A percentile compares a stretch with the other conserved stretches of the same genome.
phyloP scores from a whole-genome alignment of 2,113 vertebrate genomes.

The Elaphurus davidianus region DNA sequence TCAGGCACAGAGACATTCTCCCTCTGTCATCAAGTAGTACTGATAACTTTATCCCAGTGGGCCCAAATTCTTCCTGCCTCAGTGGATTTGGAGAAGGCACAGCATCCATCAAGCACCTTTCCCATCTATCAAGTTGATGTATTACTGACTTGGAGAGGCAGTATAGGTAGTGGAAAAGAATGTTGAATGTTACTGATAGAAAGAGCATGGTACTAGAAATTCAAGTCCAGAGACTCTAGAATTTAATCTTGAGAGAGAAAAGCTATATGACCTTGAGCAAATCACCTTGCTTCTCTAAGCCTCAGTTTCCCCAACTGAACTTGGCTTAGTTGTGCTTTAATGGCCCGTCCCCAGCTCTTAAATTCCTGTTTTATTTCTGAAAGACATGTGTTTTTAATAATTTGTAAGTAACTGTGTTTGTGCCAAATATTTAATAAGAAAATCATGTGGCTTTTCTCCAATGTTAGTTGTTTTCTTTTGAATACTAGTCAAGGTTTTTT shows the following conservation, averaged over 20 bases:
- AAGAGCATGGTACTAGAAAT: not conserved
- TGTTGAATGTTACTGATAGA: not conserved
- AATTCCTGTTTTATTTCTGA: conserved; percentile 57
- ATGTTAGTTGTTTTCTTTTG: conserved; percentile 56
- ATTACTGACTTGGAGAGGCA: not conserved
- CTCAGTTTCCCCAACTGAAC: conserved; percentile 37
- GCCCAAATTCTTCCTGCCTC: not conserved
- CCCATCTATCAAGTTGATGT: not conserved
- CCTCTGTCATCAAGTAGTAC: not conserved
- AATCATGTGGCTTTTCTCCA: conserved; percentile 53
- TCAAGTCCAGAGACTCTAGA: not conserved
- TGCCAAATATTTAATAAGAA: conserved; percentile 72
- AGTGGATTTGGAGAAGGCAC: not conserved
- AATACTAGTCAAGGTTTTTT: conserved; percentile 47
- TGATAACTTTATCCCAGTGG: not conserved
- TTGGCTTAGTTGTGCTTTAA: conserved; percentile 40
- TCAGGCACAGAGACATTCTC: not conserved
- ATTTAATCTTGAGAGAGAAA: conserved; percentile 26
- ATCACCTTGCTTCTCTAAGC: conserved; percentile 52
- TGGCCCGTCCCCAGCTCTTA: not conserved
- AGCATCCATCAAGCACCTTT: not conserved
- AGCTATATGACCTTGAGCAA: conserved; percentile 12
- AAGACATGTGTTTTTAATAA: conserved; percentile 73
- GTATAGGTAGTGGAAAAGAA: not conserved
- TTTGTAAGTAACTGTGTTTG: conserved; percentile 56